Conservation (phyloP, 2,113 vertebrate genomes). For the Ameiurus melas region DNA sequence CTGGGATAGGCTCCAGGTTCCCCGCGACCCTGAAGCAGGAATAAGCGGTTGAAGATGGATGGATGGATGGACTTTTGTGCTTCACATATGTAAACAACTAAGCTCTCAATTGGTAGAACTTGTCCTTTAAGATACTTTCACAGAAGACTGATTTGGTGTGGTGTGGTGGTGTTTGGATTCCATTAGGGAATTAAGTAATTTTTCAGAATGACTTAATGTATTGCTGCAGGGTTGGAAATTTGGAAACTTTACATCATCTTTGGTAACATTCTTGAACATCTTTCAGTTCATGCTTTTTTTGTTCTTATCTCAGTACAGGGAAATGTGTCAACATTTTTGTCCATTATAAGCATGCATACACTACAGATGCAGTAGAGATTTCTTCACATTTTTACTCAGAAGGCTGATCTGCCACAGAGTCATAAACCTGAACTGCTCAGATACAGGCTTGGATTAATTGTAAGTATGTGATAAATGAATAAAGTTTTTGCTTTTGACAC, state of each 20-base stretch:
- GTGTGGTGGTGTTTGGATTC: neutral
- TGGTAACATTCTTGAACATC: neutral
- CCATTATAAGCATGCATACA: neutral
- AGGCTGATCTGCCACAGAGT: neutral
- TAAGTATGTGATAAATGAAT: neutral
- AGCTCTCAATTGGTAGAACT: neutral
- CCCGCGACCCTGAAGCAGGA: too few relatives aligned
- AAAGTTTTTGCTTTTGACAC: neutral
- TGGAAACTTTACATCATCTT: neutral
- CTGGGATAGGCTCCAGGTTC: too few relatives aligned
- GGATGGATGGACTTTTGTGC: constrained; percentile 3
- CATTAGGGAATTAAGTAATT: neutral
- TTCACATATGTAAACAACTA: neutral
- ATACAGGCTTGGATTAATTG: neutral
- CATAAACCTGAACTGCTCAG: neutral
- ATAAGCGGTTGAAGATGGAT: too few relatives aligned
- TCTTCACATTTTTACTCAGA: neutral
- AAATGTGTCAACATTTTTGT: neutral
- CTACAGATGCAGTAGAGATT: neutral
- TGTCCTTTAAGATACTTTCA: neutral
- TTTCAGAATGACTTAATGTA: neutral
- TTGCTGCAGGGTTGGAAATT: neutral
- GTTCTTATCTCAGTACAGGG: neutral
- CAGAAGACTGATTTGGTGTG: neutral
- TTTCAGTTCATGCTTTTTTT: neutral